Conservation (phyloP, 2,797 vertebrate genomes). For the Fundulus diaphanus region DNA sequence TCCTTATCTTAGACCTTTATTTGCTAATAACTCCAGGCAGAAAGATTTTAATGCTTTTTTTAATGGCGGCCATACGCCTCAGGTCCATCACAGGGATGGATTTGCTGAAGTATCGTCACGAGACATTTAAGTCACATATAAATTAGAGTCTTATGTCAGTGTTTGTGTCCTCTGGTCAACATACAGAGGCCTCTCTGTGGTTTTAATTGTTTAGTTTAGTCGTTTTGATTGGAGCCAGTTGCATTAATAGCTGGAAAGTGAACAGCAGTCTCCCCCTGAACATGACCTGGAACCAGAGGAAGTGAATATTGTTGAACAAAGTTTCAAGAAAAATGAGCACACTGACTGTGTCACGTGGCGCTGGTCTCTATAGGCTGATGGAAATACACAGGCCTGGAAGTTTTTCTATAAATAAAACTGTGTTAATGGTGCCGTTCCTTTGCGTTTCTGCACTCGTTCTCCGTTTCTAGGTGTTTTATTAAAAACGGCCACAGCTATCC, state of each 20-base stretch:
- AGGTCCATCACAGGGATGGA: neutral
- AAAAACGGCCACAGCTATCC: neutral
- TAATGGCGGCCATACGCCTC: neutral
- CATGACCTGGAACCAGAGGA: constrained; percentile 13
- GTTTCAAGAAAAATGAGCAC: constrained; percentile 22
- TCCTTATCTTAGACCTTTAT: neutral
- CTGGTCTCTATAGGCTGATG: constrained; percentile 3
- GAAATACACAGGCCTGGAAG: constrained; percentile 1
- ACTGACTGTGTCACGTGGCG: constrained; percentile 26
- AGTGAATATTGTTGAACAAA: constrained; percentile 1
- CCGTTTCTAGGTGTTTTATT: neutral
- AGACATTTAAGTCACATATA: neutral
- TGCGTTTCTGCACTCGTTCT: constrained; percentile 16
- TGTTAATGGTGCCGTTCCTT: neutral
- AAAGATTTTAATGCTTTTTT: neutral
- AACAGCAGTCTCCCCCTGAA: neutral
- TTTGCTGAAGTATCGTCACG: neutral
- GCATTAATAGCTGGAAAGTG: neutral
- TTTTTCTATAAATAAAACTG: neutral
- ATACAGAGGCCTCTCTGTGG: neutral
- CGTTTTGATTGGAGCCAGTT: neutral
- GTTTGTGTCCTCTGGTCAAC: neutral
- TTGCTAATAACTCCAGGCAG: neutral
- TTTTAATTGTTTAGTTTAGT: neutral
- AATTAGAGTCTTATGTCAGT: neutral